Evolutionary conservation across 2,888 invertebrate genomes (phyloP).

Genomic region (Troglohyphantes excavatus): DNA sequence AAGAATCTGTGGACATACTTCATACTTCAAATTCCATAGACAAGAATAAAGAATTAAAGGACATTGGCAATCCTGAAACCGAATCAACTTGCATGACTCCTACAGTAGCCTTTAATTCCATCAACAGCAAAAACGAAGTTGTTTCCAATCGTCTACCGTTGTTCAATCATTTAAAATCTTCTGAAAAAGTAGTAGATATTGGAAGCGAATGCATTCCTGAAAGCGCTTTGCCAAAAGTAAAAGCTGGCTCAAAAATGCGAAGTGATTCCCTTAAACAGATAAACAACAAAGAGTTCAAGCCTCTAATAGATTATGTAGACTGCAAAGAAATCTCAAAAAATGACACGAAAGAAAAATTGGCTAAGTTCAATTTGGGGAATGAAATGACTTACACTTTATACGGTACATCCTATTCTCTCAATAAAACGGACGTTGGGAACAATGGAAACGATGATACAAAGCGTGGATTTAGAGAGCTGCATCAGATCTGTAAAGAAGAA

Average conservation of each 20-base stretch:
- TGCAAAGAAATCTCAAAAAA: background rate
- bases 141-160: too few relatives aligned
- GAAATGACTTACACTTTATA: slow-evolving; percentile 17
- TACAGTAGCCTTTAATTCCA: too few relatives aligned
- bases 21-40: too few relatives aligned
- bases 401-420: background rate
- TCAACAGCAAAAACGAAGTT: too few relatives aligned
- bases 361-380: slow-evolving; percentile 19
- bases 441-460: background rate
- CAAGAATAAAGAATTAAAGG: too few relatives aligned
- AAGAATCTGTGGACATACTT: too few relatives aligned
- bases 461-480: background rate
- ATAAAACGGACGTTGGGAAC: background rate
- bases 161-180: background rate
- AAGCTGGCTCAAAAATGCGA: too few relatives aligned
- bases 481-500: background rate
- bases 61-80: too few relatives aligned
- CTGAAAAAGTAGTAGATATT: background rate
- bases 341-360: slow-evolving; percentile 21
- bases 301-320: background rate
- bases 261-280: background rate
- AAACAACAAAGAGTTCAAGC: background rate
- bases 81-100: too few relatives aligned
- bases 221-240: background rate
- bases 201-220: background rate